Conservation (phyloP, 1,140 invertebrate species). For the Theocolax elegans region DNA sequence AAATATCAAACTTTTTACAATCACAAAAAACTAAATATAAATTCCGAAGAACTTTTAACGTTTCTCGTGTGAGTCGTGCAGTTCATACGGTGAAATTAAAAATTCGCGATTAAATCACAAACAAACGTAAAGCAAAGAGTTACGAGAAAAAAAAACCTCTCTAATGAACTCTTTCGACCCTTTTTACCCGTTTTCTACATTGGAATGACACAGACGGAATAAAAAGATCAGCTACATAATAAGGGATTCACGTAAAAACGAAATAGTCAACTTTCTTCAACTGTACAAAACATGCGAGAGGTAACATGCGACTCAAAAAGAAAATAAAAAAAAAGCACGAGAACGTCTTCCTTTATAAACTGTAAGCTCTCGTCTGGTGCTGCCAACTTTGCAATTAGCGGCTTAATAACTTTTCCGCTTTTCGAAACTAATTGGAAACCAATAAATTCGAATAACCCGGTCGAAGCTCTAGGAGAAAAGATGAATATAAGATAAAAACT, state of each 20-base stretch:
- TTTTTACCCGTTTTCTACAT: not conserved
- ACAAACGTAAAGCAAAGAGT: slow-evolving; percentile 1
- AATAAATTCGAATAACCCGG: slow-evolving; percentile 59
- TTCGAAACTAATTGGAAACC: slow-evolving; percentile 63
- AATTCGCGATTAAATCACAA: slow-evolving; percentile 34
- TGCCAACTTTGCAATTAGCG: slow-evolving; percentile 56
- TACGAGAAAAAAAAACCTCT: not conserved
- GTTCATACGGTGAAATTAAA: not conserved
- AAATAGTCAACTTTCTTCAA: slow-evolving; percentile 26
- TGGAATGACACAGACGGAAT: not conserved
- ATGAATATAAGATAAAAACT: not conserved
- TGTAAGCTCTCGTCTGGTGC: not conserved
- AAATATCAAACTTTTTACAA: slow-evolving; percentile 17
- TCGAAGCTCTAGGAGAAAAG: too few species aligned
- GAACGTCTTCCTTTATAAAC: too few species aligned
- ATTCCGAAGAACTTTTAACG: not conserved
- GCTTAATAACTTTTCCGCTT: slow-evolving; percentile 60
- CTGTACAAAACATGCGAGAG: slow-evolving; percentile 31
- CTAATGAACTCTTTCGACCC: not conserved
- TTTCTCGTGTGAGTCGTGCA: not conserved
- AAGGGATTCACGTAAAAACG: not conserved
- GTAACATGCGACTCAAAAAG: too few species aligned
- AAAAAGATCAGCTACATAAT: not conserved
- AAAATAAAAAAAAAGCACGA: too few species aligned
- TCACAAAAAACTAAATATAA: slow-evolving; percentile 9